These are phyloP conservation scores for Pomatostomus ruficeps DNA, from an alignment of 2,113 vertebrate genomes.

Conservation along the genomic window DNA sequence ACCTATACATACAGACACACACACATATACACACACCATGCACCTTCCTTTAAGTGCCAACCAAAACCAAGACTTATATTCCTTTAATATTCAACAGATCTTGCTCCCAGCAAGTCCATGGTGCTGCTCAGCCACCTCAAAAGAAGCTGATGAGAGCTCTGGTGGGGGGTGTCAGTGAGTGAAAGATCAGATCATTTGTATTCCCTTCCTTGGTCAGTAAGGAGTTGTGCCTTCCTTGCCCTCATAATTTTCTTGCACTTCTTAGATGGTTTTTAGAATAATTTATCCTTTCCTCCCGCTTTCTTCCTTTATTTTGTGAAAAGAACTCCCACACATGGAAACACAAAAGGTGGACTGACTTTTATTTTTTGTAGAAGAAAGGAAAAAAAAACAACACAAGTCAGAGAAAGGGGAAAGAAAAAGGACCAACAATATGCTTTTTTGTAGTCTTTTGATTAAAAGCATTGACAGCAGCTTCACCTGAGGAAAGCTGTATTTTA, in stretches of 20 bases:
- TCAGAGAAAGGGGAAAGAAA: not conserved
- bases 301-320: not conserved
- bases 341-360: not conserved
- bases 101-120: not conserved
- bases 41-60: not conserved
- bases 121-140: not conserved
- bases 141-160: not conserved
- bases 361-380: not conserved
- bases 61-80: not conserved
- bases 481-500: conserved; percentile 21
- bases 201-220: not conserved
- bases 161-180: not conserved
- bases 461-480: not conserved
- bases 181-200: not conserved
- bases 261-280: not conserved
- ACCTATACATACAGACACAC: not conserved
- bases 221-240: not conserved
- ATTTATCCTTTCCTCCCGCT: not conserved
- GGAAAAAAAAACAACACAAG: not conserved
- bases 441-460: conserved; percentile 37
- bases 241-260: not conserved
- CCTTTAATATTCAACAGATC: not conserved
- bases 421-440: not conserved
- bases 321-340: not conserved
- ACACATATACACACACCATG: not conserved